Evolutionary conservation across 1,140 invertebrate genomes (phyloP).

Genomic region (Orchestia grillus): DNA sequence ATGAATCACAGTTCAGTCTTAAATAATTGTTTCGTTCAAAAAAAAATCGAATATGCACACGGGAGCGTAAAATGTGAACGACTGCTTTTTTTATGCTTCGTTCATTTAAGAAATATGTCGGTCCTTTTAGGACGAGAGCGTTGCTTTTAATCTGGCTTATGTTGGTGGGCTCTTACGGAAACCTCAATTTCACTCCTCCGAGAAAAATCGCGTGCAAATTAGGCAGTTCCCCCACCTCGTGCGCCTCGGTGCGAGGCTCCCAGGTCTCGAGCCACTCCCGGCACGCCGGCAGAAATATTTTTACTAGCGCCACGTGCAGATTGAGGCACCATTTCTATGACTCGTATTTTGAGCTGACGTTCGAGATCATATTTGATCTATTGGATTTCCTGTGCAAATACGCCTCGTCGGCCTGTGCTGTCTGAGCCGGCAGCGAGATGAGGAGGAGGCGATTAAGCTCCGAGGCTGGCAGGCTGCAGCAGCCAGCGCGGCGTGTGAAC

Average conservation of each 20-base stretch:
- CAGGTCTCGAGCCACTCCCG: not conserved
- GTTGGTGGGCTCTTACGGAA: no score
- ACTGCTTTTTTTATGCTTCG: no score
- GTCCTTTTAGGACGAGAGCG: no score
- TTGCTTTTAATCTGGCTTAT: no score
- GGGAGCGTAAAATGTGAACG: no score
- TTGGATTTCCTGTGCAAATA: constrained; percentile 45
- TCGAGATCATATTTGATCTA: constrained; percentile 56
- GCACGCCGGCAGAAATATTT: not conserved
- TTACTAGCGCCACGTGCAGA: constrained; percentile 15
- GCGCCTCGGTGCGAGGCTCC: not conserved
- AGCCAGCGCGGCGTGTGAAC: not conserved
- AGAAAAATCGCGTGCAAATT: not conserved
- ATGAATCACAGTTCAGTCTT: no score
- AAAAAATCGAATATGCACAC: no score
- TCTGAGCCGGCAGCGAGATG: not conserved
- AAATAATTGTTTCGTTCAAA: no score
- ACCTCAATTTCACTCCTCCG: no score
- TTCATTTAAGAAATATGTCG: no score
- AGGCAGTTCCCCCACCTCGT: not conserved
- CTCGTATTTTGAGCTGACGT: constrained; percentile 35
- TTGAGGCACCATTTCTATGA: constrained; percentile 30
- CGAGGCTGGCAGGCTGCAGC: no score
- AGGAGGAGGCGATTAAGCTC: not conserved
- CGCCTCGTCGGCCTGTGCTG: not conserved